Percentiles rank a stretch among this genome's conserved stretches.
These are phyloP conservation scores for Hofmannophila pseudospretella DNA, from an alignment of 2,888 invertebrate genomes.

Conservation along the genomic window DNA sequence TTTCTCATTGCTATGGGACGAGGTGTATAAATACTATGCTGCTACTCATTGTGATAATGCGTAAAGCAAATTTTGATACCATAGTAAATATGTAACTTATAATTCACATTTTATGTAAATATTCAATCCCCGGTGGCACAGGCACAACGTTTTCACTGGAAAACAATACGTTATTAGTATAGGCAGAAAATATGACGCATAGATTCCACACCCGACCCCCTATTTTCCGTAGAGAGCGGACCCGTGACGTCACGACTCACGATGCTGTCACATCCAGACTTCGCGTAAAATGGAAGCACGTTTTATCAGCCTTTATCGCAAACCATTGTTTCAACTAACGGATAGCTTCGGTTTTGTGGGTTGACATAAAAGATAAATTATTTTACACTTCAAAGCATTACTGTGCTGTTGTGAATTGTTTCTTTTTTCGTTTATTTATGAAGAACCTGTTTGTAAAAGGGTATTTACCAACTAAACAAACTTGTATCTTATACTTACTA, in stretches of 20 bases:
- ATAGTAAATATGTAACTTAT: background rate
- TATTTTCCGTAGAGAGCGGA: conserved; percentile 16
- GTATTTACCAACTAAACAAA: no score
- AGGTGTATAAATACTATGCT: no score
- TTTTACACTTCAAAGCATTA: no score
- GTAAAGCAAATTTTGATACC: conserved; percentile 8
- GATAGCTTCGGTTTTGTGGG: conserved; percentile 16
- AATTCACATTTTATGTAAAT: no score
- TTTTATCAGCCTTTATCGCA: conserved; percentile 48
- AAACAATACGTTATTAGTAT: no score
- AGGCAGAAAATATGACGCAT: no score
- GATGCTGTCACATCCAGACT: conserved; percentile 45
- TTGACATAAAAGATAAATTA: conserved; percentile 9
- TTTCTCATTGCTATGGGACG: background rate
- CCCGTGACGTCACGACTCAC: conserved; percentile 41
- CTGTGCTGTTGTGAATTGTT: no score
- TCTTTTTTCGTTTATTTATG: no score
- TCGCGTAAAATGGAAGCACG: conserved; percentile 46
- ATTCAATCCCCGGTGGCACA: no score
- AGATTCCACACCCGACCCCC: no score
- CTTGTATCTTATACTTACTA: conserved; percentile 11
- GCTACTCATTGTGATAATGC: conserved; percentile 1
- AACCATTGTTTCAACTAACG: conserved; percentile 44
- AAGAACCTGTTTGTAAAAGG: no score
- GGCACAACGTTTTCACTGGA: no score